These are phyloP conservation scores for Zoanthus gigantus DNA, from an alignment of 92 coral and sea anemone species.

Conservation along the genomic window DNA sequence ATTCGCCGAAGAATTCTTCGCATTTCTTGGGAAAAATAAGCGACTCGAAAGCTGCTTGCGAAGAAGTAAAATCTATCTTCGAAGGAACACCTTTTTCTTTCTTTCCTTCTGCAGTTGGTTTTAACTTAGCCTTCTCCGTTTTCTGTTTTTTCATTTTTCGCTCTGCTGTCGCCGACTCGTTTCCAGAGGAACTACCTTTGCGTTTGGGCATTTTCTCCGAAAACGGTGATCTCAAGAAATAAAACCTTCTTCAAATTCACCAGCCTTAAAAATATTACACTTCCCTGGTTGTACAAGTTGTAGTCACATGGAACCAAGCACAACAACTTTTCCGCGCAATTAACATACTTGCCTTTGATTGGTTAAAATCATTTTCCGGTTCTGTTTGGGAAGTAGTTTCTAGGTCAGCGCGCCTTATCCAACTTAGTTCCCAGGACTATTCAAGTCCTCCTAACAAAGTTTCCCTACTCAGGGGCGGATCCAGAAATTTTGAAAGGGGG, in stretches of 20 bases:
- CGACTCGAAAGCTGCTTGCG: constrained; percentile 73
- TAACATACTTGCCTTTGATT: constrained; percentile 5
- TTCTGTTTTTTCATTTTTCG: constrained; percentile 25
- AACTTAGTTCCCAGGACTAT: not conserved
- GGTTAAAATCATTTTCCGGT: constrained; percentile 4
- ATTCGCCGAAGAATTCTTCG: constrained; percentile 75
- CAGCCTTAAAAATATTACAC: not conserved
- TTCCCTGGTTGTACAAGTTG: not conserved
- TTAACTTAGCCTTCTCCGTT: constrained; percentile 74
- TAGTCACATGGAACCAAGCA: constrained; percentile 31
- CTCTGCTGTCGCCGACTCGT: constrained; percentile 49
- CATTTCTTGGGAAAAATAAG: constrained; percentile 75
- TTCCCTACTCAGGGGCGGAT: too few relatives aligned
- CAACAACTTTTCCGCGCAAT: constrained; percentile 46
- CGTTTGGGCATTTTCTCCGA: constrained; percentile 64
- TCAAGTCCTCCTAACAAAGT: too few relatives aligned
- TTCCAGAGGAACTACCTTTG: constrained; percentile 75
- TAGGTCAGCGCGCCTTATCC: not conserved
- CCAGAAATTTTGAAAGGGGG: too few relatives aligned
- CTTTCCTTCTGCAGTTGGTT: constrained; percentile 56
- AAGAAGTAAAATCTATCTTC: constrained; percentile 74
- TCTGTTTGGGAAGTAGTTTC: not conserved
- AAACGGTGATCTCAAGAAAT: too few relatives aligned
- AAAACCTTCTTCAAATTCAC: not conserved
- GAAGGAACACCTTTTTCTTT: constrained; percentile 46